Conservation (phyloP, 1,140 invertebrate genomes). For the Potamilus streckersoni region DNA sequence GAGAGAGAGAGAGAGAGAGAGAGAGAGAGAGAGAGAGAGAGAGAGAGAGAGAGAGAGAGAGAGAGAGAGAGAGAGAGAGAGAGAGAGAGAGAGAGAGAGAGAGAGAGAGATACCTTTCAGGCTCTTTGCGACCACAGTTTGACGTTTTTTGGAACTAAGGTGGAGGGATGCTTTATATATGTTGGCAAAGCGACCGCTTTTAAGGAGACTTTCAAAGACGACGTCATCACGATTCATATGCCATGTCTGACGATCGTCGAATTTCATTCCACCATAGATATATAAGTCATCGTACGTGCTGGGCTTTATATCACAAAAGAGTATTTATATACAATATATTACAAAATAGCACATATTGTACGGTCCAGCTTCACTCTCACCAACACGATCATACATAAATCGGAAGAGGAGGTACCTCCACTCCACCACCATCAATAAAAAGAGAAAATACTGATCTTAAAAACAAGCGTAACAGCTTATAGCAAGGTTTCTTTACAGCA, state of each 20-base stretch:
- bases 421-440: no score
- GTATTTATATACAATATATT: no score
- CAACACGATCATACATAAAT: no score
- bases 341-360: no score
- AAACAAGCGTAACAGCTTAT: no score
- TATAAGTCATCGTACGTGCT: background rate
- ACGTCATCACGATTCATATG: slow-evolving; percentile 21
- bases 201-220: slow-evolving; percentile 18
- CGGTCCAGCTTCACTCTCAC: no score
- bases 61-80: no score
- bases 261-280: slow-evolving; percentile 31
- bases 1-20: no score
- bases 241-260: slow-evolving; percentile 27
- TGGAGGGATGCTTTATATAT: slow-evolving; percentile 13
- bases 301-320: no score
- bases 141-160: background rate
- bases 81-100: background rate
- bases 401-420: no score
- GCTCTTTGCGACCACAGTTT: slow-evolving; percentile 17
- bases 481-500: no score
- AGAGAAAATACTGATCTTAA: no score
- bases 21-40: background rate
- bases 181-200: slow-evolving; percentile 24
- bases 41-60: background rate
- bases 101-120: slow-evolving; percentile 9